Evolutionary conservation across 2,888 invertebrate genomes (phyloP), one percentile per base, ranked within the genome.

Genomic region (Epinotia bilunana): DNA sequence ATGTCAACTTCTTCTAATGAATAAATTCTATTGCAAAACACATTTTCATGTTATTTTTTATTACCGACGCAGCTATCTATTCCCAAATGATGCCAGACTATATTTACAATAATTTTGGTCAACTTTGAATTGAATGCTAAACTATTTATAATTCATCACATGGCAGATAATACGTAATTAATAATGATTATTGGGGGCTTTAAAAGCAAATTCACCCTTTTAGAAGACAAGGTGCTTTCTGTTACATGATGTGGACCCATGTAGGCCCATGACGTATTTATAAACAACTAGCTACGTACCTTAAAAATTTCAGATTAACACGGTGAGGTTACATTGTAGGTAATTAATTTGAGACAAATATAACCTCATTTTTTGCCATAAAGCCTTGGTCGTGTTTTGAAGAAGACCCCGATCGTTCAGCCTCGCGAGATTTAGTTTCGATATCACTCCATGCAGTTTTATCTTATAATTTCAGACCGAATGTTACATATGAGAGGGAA

Each of bases 391-490:
- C 3, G 23, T 23, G 43, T 73, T 49, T 43, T 62, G 28, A 62
- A 68, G 67, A 64, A 67, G 55, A 57, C 55, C 39, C 43, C 61
- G 68, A 68, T 46, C 57, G 61, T 49, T 61, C 28, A 60, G 49
- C 20, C 67, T 73, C 73, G 73, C 73, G 73, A 53, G 68, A 60
- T 68, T 62, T 55, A 61, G 68, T 73, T 68, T 73, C 73, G 39
- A 73, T 73, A 39, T 67, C 67, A 67, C 67, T 57, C 39, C 67
- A 11, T 16, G n/a, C 13, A 64, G 11, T 28, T 28, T 65, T 49
- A 11, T 28, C 49, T 28, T 53, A 5, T 53, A 53, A 62, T 62
- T 18, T 62, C n/a, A 39, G 33, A 39, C 5, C 62, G 11, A n/a
- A 33, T 53, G 53, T 9, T 28, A 16, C 39, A 62, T 12, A 12